Percentiles rank a stretch among this genome's conserved stretches.
phyloP scores from a whole-genome alignment of 92 coral and sea anemone species.

The Phenganax stokvisi region DNA sequence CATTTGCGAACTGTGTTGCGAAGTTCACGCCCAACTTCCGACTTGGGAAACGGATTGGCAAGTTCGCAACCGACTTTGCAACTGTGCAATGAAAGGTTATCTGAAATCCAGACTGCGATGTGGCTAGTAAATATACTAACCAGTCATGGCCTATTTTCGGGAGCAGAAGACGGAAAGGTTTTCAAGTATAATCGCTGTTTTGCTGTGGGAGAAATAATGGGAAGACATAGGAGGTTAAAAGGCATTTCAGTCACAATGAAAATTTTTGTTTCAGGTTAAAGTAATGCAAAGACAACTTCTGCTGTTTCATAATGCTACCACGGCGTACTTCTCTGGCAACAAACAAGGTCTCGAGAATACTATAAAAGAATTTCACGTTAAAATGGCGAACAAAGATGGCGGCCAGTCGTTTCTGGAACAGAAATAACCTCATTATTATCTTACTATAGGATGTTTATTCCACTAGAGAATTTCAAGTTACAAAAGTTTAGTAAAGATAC shows the following conservation, averaged over 20 bases:
- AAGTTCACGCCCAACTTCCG: too few species aligned
- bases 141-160: neutral
- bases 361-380: slow-evolving; percentile 86
- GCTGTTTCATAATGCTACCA: slow-evolving; percentile 90
- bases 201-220: neutral
- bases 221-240: neutral
- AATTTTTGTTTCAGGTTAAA: slow-evolving; percentile 59
- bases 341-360: slow-evolving; percentile 86
- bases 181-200: neutral
- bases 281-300: slow-evolving; percentile 96
- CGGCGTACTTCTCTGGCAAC: slow-evolving; percentile 97
- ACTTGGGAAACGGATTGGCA: too few species aligned
- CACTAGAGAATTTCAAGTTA: too few species aligned
- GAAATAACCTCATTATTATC: neutral
- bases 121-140: too few species aligned
- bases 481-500: too few species aligned
- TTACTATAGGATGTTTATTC: too few species aligned
- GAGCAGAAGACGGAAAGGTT: neutral
- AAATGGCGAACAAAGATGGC: slow-evolving; percentile 67
- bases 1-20: too few species aligned
- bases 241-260: neutral
- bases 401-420: slow-evolving; percentile 79
- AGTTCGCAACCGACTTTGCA: too few species aligned
- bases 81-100: too few species aligned
- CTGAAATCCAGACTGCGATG: too few species aligned